Evolutionary conservation across 2,888 invertebrate species (phyloP).

Genomic region (Polymixis lichenea): DNA sequence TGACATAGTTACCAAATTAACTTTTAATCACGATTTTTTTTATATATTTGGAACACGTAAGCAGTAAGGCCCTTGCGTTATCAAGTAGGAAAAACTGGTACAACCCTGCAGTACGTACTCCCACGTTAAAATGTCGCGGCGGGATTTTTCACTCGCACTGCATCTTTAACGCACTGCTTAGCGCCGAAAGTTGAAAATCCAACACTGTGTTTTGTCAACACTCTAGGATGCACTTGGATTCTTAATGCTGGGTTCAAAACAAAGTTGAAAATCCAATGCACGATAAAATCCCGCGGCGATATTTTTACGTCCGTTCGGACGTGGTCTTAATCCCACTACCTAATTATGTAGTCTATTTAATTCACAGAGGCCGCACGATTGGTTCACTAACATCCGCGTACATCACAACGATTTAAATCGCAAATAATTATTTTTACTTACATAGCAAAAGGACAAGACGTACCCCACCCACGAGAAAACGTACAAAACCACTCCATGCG

Average conservation of each 20-base stretch:
- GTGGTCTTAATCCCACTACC: background rate
- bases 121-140: too few species aligned
- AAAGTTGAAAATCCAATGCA: too few species aligned
- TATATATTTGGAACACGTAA: background rate
- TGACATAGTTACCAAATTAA: conserved; percentile 2
- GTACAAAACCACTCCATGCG: conserved; percentile 72
- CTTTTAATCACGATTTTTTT: background rate
- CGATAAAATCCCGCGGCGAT: too few species aligned
- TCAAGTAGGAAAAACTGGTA: background rate
- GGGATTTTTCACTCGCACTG: too few species aligned
- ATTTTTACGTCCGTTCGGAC: too few species aligned
- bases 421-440: conserved; percentile 69
- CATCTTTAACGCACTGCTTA: too few species aligned
- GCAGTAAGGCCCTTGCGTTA: background rate
- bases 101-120: too few species aligned
- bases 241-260: too few species aligned
- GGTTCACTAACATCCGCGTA: conserved; percentile 14
- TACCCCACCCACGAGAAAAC: conserved; percentile 69
- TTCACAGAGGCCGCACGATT: conserved; percentile 19
- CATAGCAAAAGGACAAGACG: conserved; percentile 77
- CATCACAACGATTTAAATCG: conserved; percentile 4
- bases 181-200: too few species aligned
- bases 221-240: too few species aligned
- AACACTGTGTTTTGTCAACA: too few species aligned
- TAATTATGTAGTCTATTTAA: conserved; percentile 44